Evolutionary conservation across 2,888 invertebrate species (phyloP), one percentile per base, ranked within the genome.

Genomic region (Dryomyza anilis): DNA sequence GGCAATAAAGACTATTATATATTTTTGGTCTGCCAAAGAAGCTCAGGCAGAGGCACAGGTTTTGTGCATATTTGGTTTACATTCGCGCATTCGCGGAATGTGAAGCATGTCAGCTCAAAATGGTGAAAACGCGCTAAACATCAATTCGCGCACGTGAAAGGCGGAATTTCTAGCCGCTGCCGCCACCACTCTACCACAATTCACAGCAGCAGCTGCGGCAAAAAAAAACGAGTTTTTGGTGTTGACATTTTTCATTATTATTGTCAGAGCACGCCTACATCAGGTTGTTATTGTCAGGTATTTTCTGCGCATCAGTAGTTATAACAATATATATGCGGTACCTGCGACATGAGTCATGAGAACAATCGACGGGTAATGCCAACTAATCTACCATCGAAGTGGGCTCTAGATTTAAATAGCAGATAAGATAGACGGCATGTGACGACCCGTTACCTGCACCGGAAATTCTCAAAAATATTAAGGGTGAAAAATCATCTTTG

Each of bases 101-200:
- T 74, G 74, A 75, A 75, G 75, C 76, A 74, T 76, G 76, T 76
- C 76, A 78, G 69, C 36, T 25, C 48, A n/a, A 60, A 19, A 21
- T 52, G 39, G 60, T 50, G 60, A 60, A 60, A 60, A 33, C 60
- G 16, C 27, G 39, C 39, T 57, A n/a, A n/a, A n/a, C n/a, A n/a
- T n/a, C n/a, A n/a, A n/a, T n/a, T n/a, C n/a, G n/a, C 14, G 16
- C 43, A 43, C 16, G 25, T 4, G 27, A 57, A 45, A 29, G 7
- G 45, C 29, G 36, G 16, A 29, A 50, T 29, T 48, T 36, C 60
- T 12, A 33, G 33, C 48, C 36, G 30, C 14, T 29, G 39, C 23
- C 21, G 52, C 10, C 36, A 21, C 3, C 45, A 45, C 45, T 45
- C 12, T 50, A 14, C 16, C 14, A 57, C 57, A n/a, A n/a, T n/a